phyloP scores from a whole-genome alignment of 2,888 invertebrate species.

The Andrena haemorrhoa region DNA sequence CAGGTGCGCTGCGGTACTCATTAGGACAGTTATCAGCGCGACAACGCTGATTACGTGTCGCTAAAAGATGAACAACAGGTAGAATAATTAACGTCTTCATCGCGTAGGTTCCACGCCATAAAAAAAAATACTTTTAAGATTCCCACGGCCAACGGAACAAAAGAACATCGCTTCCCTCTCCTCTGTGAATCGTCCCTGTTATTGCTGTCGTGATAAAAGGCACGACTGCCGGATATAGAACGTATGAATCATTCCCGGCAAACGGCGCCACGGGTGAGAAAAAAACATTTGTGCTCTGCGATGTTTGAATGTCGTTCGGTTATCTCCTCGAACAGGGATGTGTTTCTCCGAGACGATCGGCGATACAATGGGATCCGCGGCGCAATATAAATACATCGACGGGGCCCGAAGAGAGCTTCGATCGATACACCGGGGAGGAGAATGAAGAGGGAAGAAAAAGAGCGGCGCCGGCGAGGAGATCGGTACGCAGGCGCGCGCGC shows the following conservation, averaged over 20 bases:
- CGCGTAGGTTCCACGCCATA: no score
- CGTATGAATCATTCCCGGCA: slow-evolving; percentile 36
- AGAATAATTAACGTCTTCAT: no score
- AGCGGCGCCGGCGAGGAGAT: neutral
- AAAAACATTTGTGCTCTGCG: neutral
- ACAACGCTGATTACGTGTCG: neutral
- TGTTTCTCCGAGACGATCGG: neutral
- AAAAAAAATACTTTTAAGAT: neutral
- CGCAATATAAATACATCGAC: slow-evolving; percentile 48
- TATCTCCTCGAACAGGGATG: slow-evolving; percentile 12
- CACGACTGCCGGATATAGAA: neutral
- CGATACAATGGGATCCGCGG: slow-evolving; percentile 2
- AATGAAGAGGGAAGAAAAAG: slow-evolving; percentile 15
- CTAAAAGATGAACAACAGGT: no score
- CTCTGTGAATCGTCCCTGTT: neutral
- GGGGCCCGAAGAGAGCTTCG: neutral
- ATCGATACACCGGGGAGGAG: slow-evolving; percentile 17
- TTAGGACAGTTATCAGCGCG: neutral
- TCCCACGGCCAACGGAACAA: slow-evolving; percentile 10
- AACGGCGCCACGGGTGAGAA: neutral
- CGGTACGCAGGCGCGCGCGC: slow-evolving; percentile 15
- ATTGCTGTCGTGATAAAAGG: neutral
- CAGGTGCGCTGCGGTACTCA: slow-evolving; percentile 42
- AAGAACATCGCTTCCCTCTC: neutral
- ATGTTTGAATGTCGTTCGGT: neutral